Evolutionary conservation across 2,797 vertebrate species (phyloP), one percentile per base, ranked within the genome.

Genomic region (Pagetopsis macropterus): DNA sequence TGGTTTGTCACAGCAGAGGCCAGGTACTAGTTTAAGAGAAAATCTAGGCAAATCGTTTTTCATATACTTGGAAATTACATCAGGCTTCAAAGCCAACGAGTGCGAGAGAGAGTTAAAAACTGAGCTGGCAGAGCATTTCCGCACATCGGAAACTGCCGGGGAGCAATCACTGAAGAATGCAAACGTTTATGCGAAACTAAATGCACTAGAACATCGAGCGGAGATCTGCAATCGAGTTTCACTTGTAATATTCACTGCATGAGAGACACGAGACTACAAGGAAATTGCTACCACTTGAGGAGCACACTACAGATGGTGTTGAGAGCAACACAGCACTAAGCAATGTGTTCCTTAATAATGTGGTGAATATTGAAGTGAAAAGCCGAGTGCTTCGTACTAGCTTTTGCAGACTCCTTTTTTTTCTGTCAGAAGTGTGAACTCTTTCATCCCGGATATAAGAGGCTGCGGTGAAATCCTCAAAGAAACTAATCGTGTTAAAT

Each of bases 151-250:
- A 89, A 84, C 87, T 78, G 87, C 82, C 76, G 70, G 89, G 87
- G 91, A 92, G 91, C 93, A 93, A 94, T 94, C 92, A 88, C 50
- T 3, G 78, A 88, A 93, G 92, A 91, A 91, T 89, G 90, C 90
- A 89, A 93, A 94, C 89, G 91, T 93, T 94, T 93, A 94, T 90
- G 87, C 90, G 91, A 89, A 91, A 90, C 92, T 91, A 91, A 94
- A 93, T 87, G 90, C 90, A 79, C 82, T 86, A 90, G 93, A 94
- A 93, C 91, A 87, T 86, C 72, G 69, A 91, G 88, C 88, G 72
- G 84, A 89, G 90, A 87, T 89, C 90, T 77, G 91, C 90, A 92
- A 92, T 93, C 87, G 85, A 90, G 86, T 94, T 91, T 88, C 74
- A 72, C 87, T 90, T 80, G 85, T 85, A 86, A 85, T 83, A 72